phyloP scores from a whole-genome alignment of 2,888 invertebrate genomes.

The Lasius fuliginosus region DNA sequence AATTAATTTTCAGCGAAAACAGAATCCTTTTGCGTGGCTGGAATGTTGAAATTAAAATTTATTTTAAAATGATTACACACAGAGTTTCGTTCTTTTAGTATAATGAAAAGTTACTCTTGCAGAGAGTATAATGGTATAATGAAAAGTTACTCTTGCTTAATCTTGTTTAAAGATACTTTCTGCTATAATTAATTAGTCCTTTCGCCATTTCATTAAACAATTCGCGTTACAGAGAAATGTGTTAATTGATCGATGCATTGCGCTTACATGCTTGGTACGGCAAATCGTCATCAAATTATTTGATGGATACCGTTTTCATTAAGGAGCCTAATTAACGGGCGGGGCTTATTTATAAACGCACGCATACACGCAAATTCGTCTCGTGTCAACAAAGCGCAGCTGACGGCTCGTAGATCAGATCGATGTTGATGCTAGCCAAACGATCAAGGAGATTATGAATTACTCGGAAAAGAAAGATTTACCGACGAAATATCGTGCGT shows the following conservation, averaged over 20 bases:
- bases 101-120: neutral
- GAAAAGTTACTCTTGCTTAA: neutral
- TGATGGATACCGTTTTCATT: neutral
- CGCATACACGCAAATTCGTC: constrained; percentile 31
- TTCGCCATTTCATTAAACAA: neutral
- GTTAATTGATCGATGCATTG: constrained; percentile 48
- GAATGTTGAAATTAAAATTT: neutral
- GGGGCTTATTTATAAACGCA: neutral
- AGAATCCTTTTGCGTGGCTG: neutral
- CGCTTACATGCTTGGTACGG: constrained; percentile 19
- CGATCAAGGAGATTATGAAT: constrained; percentile 44
- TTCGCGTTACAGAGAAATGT: neutral
- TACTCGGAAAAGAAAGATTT: constrained; percentile 21
- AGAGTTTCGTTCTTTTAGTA: neutral
- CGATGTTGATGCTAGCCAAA: constrained; percentile 41
- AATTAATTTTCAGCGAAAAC: neutral
- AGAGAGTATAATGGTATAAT: neutral
- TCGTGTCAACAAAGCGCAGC: constrained; percentile 48
- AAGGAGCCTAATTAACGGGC: constrained; percentile 15
- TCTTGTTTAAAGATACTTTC: neutral
- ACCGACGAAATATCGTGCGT: neutral
- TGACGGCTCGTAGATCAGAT: constrained; percentile 63
- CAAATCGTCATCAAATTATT: constrained; percentile 46
- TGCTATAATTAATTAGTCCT: neutral
- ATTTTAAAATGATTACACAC: neutral